Base-by-base conservation (phyloP, 2,888 invertebrate genomes). In the Keiferia lycopersicella region DNA sequence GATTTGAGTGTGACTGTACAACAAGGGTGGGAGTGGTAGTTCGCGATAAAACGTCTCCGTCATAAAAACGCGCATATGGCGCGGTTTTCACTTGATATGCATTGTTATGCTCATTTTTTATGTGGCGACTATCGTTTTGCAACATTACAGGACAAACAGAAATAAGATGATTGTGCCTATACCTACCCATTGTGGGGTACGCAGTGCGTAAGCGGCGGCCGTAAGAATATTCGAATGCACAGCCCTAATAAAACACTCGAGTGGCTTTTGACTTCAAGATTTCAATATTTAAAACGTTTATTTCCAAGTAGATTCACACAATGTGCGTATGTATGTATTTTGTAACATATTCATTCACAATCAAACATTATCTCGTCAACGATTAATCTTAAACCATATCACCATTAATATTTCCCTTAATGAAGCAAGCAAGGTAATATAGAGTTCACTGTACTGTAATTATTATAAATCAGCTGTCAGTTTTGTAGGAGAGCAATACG, bases 41-140 rank as follows among this genome's bases (percentile, higher is more conserved):
- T 30, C 1, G 34, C 1, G 56, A 56, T 63, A 59, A 63, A 63
- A 59, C 63, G 63, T 63, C 38, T 63, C 39, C 51, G 51, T 45
- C 59, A 63, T 63, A 63, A 63, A 63, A 59, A 59, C 18, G 22
- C 41, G 11, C 22, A 45, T 41, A 45, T 26, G 45, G 45, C 41
- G 7, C 60, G 26, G 45, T 45, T 60, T 45, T 45, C 22, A 41
- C 41, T 20, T 39, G 50, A 51, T 51, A 38, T 39, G 30, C 38
- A 39, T 62, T 62, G 51, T 53, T 62, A 53, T 53, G 62, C 34
- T 38, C 56, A 34, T n/a, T 56, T 16, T 11, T 26, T 53, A 20
- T 30, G 34, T 10, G 56, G 26, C 34, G 30, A 56, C 16, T 16
- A 34, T 7, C 4, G 7, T 34, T 8, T 30, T 12, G 26, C n/a